Evolutionary conservation across 2,888 invertebrate genomes (phyloP), one percentile per base, ranked within the genome.

Genomic region (Tuta absoluta): DNA sequence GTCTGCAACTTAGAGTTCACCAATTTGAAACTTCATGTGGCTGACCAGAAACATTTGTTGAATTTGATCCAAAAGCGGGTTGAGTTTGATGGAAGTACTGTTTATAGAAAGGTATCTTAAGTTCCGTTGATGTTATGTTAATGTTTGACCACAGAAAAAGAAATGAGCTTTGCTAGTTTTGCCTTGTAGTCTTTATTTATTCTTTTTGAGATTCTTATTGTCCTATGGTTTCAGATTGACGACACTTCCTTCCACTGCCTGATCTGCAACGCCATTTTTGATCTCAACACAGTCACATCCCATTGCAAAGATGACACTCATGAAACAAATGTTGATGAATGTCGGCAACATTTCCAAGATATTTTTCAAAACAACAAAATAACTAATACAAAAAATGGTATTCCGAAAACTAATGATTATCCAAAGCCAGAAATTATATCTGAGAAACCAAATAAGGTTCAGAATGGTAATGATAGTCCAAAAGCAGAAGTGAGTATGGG

Each of bases 1-100:
- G 61, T 85, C n/a, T 86, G 86, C 65, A 78, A 82, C 41, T 59
- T 62, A 0, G 84, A 85, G 51, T 79, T 80, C 67, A 72, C 75
- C 0, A 67, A 79, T 62, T 72, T 71, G 41, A 67, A 71, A 0
- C 64, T 70, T 1, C 86, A 86, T 48, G 75, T 70, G 51, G 72
- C 64, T 0, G 75, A 76, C 10, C 58, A 70, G 0, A 63, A 51
- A 0, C 86, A 86, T 66, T 63, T 77, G 0, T 63, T 85, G n/a
- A 84, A 82, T 56, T 67, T 85, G 37, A 76, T 84, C 17, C 76
- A 82, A 66, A 75, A 65, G 19, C 77, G 76, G 63, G 66, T 78
- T 12, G 73, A 77, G 63, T 73, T 80, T 69, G 67, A 64, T 4
- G 66, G 70, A n/a, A 62, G 71, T 38, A 69, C 74, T 61, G 51